Evolutionary conservation across 2,797 vertebrate species (phyloP).

Genomic region (Meda fulgida): DNA sequence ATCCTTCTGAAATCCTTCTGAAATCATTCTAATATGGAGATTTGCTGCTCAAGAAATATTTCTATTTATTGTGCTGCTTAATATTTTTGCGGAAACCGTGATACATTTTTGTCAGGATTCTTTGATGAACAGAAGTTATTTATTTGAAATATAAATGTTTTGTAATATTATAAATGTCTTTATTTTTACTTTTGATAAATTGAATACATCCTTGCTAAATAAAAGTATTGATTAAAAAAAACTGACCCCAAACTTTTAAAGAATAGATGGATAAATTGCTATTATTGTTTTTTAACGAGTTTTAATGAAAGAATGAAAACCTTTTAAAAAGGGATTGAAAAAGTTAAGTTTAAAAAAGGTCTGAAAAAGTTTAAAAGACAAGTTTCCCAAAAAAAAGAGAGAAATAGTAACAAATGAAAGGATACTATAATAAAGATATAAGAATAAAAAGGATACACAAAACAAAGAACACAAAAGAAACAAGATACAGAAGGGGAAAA

Average conservation of each 20-base stretch:
- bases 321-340: not conserved
- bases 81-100: too few species aligned
- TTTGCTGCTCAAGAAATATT: not conserved
- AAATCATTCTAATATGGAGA: not conserved
- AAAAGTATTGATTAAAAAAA: not conserved
- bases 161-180: not conserved
- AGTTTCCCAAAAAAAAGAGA: not conserved
- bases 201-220: not conserved
- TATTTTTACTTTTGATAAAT: not conserved
- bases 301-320: conserved; percentile 27
- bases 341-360: not conserved
- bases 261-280: not conserved
- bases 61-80: too few species aligned
- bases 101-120: not conserved
- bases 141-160: not conserved
- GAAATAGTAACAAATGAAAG: not conserved
- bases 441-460: not conserved
- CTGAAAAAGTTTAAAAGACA: not conserved
- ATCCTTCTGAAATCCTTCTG: not conserved
- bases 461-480: conserved; percentile 33
- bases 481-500: conserved; percentile 32
- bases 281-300: too few species aligned
- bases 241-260: not conserved
- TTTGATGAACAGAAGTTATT: not conserved
- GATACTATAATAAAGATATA: not conserved